Conservation (phyloP, 2,888 invertebrate species). For the Latrodectus hesperus region DNA sequence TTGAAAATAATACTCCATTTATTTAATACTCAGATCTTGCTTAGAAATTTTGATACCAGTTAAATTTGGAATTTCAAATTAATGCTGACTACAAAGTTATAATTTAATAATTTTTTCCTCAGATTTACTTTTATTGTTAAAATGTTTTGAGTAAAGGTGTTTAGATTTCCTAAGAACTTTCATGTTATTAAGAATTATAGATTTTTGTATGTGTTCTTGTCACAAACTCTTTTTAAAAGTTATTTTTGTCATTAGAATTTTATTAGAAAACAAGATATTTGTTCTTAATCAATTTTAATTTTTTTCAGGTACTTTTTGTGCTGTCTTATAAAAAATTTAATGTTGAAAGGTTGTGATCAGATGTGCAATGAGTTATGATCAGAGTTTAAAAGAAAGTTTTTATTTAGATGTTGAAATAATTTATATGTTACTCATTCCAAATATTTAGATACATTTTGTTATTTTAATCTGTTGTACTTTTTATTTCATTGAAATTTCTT, state of each 20-base stretch:
- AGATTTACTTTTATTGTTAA: too few species aligned
- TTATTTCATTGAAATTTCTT: neutral
- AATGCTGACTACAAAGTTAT: too few species aligned
- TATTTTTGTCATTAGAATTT: neutral
- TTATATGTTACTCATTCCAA: neutral
- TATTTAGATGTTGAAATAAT: neutral
- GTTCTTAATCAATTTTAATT: neutral
- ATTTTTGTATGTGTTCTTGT: neutral
- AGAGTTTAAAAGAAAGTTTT: too few species aligned
- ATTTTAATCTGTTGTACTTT: neutral
- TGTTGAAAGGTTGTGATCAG: constrained; percentile 24
- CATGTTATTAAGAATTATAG: neutral
- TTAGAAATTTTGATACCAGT: too few species aligned
- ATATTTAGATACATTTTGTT: neutral
- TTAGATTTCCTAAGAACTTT: neutral
- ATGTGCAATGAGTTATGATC: too few species aligned
- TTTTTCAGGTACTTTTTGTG: constrained; percentile 46
- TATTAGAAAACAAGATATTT: neutral
- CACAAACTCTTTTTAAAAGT: neutral
- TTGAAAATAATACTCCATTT: too few species aligned
- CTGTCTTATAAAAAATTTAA: constrained; percentile 43
- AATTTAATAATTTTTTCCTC: too few species aligned
- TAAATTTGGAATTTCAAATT: too few species aligned
- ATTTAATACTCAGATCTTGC: too few species aligned
- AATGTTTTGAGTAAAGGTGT: neutral